Evolutionary conservation across 2,797 vertebrate species (phyloP).

Genomic region (Labroides dimidiatus): DNA sequence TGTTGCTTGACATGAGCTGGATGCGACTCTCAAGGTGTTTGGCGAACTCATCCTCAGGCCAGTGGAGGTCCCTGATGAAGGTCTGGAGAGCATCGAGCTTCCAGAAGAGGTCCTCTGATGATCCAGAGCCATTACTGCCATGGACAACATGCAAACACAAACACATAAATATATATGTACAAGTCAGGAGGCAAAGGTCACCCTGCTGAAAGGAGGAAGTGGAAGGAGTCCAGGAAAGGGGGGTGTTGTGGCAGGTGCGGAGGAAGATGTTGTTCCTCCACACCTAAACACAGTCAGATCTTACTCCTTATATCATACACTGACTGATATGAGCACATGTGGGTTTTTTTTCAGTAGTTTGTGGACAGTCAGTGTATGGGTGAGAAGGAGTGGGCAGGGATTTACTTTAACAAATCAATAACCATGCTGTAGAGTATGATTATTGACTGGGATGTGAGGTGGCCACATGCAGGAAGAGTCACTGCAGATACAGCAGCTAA

Average conservation of each 20-base stretch:
- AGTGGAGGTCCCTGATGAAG: conserved; percentile 98
- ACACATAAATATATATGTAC: conserved; percentile 40
- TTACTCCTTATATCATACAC: conserved; percentile 86
- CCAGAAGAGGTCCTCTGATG: conserved; percentile 99
- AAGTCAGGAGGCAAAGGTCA: conserved; percentile 64
- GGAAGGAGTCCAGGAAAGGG: neutral
- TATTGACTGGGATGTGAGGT: conserved; percentile 85
- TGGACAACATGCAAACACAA: conserved; percentile 51
- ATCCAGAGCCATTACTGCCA: conserved; percentile 96
- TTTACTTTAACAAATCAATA: conserved; percentile 89
- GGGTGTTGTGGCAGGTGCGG: conserved; percentile 57
- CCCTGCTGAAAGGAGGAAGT: conserved; percentile 17
- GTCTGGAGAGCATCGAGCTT: conserved; percentile 98
- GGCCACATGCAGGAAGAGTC: conserved; percentile 91
- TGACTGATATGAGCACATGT: conserved; percentile 67
- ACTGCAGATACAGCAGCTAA: conserved; percentile 74
- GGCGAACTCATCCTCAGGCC: conserved; percentile 99
- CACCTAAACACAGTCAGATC: conserved; percentile 79
- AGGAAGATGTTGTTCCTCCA: conserved; percentile 78
- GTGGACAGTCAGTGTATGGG: conserved; percentile 88
- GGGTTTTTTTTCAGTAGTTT: conserved; percentile 31
- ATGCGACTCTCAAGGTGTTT: conserved; percentile 97
- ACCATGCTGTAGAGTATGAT: conserved; percentile 89
- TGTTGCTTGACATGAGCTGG: conserved; percentile 98
- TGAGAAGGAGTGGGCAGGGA: conserved; percentile 78